Conservation (phyloP, 2,888 invertebrate genomes). For the Caenorhabditis sulstoni region DNA sequence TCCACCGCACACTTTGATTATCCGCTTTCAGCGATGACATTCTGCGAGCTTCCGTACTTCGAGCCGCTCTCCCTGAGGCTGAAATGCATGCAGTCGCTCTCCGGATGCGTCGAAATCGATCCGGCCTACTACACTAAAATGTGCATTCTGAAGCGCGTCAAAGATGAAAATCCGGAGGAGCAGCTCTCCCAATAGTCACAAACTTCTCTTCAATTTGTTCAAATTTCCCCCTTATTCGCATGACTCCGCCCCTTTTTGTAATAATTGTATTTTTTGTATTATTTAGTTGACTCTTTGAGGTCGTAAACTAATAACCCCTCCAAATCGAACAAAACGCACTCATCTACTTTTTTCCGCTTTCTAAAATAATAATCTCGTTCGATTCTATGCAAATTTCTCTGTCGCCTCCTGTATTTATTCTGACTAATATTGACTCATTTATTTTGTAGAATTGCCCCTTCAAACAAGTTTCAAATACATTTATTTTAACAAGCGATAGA, state of each 20-base stretch:
- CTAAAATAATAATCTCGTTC: not conserved
- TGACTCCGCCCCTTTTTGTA: not conserved
- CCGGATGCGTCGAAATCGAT: conserved; percentile 27
- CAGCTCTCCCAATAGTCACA: not conserved
- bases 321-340: not conserved
- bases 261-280: conserved; percentile 27
- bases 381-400: not conserved
- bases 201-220: not conserved
- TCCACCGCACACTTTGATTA: not conserved
- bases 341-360: not conserved
- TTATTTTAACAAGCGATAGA: conserved; percentile 26
- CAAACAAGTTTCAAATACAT: conserved; percentile 10
- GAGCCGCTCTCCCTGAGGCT: conserved; percentile 29
- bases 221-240: not conserved
- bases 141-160: conserved; percentile 12
- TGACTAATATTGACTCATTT: conserved; percentile 9
- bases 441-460: not conserved
- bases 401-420: not conserved
- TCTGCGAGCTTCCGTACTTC: conserved; percentile 41
- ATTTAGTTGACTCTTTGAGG: conserved; percentile 1
- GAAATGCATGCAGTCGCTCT: conserved; percentile 36
- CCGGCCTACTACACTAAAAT: not conserved
- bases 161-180: not conserved
- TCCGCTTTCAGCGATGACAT: conserved; percentile 34
- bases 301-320: conserved; percentile 17